Evolutionary conservation across 1,140 invertebrate species (phyloP).

Genomic region (Lasioglossum baleicum): DNA sequence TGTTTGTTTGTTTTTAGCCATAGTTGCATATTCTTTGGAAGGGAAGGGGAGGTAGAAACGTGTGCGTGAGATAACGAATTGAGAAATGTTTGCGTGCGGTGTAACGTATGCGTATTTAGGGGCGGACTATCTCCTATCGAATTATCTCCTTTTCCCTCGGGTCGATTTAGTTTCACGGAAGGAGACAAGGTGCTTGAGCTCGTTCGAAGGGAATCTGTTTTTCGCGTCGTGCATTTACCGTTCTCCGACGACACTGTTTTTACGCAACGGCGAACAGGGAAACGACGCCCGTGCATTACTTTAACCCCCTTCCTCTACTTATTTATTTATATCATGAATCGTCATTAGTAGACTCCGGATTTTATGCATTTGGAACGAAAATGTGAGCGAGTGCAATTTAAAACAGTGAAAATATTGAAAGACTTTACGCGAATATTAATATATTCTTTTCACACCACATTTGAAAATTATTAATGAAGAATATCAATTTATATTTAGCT

Average conservation of each 20-base stretch:
- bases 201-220: neutral
- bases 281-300: neutral
- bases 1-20: neutral
- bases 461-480: too few species aligned
- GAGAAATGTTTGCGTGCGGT: neutral
- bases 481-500: too few species aligned
- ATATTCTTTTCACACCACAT: too few species aligned
- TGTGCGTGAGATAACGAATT: neutral
- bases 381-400: too few species aligned
- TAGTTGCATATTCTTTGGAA: neutral
- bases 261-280: neutral
- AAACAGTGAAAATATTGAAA: too few species aligned
- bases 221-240: constrained; percentile 12
- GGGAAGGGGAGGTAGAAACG: neutral
- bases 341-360: neutral
- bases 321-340: constrained; percentile 28
- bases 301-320: neutral
- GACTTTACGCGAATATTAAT: too few species aligned
- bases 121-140: neutral
- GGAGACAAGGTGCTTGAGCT: neutral
- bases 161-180: neutral
- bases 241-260: neutral
- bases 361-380: too few species aligned
- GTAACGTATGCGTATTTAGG: neutral
- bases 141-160: neutral